Evolutionary conservation across 2,797 vertebrate genomes (phyloP).

Genomic region (Monodelphis domestica): DNA sequence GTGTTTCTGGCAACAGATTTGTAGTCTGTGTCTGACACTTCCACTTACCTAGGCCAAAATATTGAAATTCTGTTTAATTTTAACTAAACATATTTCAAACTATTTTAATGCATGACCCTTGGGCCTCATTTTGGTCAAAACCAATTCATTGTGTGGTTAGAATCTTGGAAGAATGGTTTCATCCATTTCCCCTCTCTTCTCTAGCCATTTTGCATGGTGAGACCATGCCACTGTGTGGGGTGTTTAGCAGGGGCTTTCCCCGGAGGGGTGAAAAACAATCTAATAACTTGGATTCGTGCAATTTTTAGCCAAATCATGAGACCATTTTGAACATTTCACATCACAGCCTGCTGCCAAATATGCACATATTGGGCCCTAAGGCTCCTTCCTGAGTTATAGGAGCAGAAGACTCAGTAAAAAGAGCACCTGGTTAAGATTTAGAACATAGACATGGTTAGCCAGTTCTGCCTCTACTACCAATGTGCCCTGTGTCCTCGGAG

Average conservation of each 20-base stretch:
- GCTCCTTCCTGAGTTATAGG: neutral
- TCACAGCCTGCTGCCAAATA: neutral
- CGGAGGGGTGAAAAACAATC: conserved; percentile 19
- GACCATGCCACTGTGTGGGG: conserved; percentile 25
- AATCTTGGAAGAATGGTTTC: conserved; percentile 57
- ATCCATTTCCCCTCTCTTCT: conserved; percentile 56
- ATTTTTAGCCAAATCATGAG: conserved; percentile 19
- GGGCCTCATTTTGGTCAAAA: conserved; percentile 63
- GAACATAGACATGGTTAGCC: neutral
- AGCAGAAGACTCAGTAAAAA: neutral
- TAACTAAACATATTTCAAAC: conserved; percentile 75
- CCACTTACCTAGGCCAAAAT: conserved; percentile 70
- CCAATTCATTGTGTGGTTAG: conserved; percentile 55
- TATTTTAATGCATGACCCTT: conserved; percentile 66
- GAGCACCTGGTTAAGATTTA: neutral
- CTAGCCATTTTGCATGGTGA: conserved; percentile 25
- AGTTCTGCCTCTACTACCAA: neutral
- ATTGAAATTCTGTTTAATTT: conserved; percentile 76
- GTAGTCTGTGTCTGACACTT: conserved; percentile 59
- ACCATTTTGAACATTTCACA: neutral
- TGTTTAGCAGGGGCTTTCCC: neutral
- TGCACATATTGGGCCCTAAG: neutral
- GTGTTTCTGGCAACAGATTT: conserved; percentile 69
- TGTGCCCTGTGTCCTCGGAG: neutral
- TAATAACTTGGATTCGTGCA: neutral